Base-by-base conservation (phyloP, 2,888 invertebrate genomes). In the Phymatocera aterrima region DNA sequence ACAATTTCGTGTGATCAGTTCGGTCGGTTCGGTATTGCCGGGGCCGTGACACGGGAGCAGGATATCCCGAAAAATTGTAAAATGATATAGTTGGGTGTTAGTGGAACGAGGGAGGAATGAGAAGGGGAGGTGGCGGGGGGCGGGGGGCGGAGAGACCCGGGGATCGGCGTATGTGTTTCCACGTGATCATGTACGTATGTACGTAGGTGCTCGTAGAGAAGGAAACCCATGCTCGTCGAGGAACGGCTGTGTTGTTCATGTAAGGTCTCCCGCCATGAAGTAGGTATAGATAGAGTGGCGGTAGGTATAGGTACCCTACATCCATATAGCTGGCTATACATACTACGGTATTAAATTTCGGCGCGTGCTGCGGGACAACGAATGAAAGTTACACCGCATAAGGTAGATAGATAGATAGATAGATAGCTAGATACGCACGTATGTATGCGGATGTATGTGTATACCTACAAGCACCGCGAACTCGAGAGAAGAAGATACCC, bases 351-450 rank as follows among this genome's bases (percentile, higher is more conserved):
- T 89, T 88, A 83, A 82, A 83, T 89, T 89, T 88, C 89, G 88
- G 87, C 88, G 88, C 88, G 89, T 88, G 88, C 89, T 87, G 82
- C 80, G 83, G 84, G 82, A 85, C 87, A 84, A 85, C 87, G 84
- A 83, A 78, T 84, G 86, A 85, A 87, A 88, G 82, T 83, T 84
- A 85, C 85, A 85, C 84, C 85, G 70, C n/a, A 21, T 54, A 8
- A 18, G 21, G 18, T 54, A 18, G 54, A 54, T 2, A 54, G 54
- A 43, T 6, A 43, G 43, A 43, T 5, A 43, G 43, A 43, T 15
- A 54, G 54, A 18, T n/a, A n/a, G 54, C 54, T n/a, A 15, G n/a
- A n/a, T n/a, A n/a, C n/a, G n/a, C n/a, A n/a, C n/a, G n/a, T n/a
- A n/a, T n/a, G n/a, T n/a, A n/a, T n/a, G n/a, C n/a, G n/a, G n/a